A percentile compares a stretch with the other conserved stretches of the same genome.
These are phyloP conservation scores for Drosophila nigromelanica DNA, from an alignment of 1,140 invertebrate species.

Conservation along the genomic window DNA sequence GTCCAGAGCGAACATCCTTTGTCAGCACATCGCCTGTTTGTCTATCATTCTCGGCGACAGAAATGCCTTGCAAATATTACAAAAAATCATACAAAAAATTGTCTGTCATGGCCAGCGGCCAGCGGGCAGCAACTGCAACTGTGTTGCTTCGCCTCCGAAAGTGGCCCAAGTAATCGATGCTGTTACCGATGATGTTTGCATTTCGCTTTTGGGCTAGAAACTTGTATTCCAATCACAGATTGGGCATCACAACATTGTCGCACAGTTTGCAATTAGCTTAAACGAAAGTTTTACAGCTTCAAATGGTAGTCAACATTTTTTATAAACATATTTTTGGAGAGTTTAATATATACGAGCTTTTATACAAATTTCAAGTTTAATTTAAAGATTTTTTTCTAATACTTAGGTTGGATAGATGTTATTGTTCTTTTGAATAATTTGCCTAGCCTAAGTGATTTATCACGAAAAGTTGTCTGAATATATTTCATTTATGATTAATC, in stretches of 20 bases:
- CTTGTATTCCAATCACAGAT: neutral
- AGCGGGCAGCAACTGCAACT: neutral
- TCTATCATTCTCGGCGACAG: constrained; percentile 64
- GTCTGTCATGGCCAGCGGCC: constrained; percentile 6
- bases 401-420: neutral
- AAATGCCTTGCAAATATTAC: constrained; percentile 66
- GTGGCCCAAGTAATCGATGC: constrained; percentile 55
- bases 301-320: neutral
- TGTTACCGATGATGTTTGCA: constrained; percentile 70
- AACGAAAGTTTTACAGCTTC: neutral
- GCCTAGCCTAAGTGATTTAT: too few relatives aligned
- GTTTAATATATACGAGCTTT: neutral
- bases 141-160: constrained; percentile 26
- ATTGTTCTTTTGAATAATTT: too few relatives aligned
- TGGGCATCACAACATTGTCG: neutral
- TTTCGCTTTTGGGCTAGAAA: constrained; percentile 33
- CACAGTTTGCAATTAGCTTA: constrained; percentile 16
- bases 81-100: constrained; percentile 41
- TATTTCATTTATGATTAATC: too few relatives aligned
- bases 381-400: neutral
- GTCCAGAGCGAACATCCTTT: constrained; percentile 63
- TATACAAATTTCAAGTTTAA: too few relatives aligned
- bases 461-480: neutral
- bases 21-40: constrained; percentile 77
- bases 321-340: too few relatives aligned